A percentile compares a stretch with the other conserved stretches of the same genome.
phyloP scores from a whole-genome alignment of 2,888 invertebrate genomes.

The Leptinotarsa rubiginosa region DNA sequence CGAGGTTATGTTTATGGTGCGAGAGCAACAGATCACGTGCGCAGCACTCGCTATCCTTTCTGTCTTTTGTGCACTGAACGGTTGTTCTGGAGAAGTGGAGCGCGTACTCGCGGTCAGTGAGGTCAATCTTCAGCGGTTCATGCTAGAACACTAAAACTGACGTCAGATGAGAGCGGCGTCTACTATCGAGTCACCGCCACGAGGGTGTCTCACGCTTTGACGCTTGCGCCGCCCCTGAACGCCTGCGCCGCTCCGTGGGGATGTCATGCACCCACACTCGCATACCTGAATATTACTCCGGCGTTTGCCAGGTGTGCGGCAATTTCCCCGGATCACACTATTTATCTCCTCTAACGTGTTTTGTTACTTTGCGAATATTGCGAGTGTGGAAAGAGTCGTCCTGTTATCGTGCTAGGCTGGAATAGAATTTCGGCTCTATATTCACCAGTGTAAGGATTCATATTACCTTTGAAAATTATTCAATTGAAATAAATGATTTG shows the following conservation, averaged over 20 bases:
- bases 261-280: constrained; percentile 49
- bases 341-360: constrained; percentile 10
- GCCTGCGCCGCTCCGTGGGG: constrained; percentile 56
- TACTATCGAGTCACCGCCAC: constrained; percentile 65
- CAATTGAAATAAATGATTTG: too few species aligned
- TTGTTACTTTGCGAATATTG: not conserved
- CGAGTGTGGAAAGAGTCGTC: not conserved
- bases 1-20: constrained; percentile 42
- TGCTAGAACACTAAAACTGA: constrained; percentile 60
- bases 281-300: constrained; percentile 50
- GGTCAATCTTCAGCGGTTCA: constrained; percentile 54
- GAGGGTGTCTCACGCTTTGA: constrained; percentile 61
- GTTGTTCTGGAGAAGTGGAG: constrained; percentile 46
- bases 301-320: constrained; percentile 19
- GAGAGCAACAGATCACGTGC: constrained; percentile 45
- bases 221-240: constrained; percentile 61
- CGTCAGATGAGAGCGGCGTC: constrained; percentile 64
- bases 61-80: constrained; percentile 44
- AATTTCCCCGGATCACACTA: constrained; percentile 1
- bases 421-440: not conserved
- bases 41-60: constrained; percentile 31
- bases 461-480: not conserved
- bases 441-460: not conserved
- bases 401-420: not conserved
- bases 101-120: constrained; percentile 37